Evolutionary conservation across 2,888 invertebrate species (phyloP), one percentile per base, ranked within the genome.

Genomic region (Acrobasis repandana): DNA sequence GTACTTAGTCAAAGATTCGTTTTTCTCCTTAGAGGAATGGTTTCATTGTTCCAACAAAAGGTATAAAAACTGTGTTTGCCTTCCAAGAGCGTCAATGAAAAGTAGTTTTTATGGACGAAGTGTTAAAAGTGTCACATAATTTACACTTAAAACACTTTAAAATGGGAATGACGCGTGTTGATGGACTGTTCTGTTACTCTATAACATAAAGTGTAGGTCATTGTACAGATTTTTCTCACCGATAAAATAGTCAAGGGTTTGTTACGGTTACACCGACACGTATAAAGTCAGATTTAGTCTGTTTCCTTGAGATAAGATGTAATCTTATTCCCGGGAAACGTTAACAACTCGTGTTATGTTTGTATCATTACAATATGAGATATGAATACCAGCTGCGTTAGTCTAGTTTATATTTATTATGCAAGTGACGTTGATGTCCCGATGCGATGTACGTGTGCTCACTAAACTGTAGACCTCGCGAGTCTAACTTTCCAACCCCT

Each of bases 171-270:
- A 52, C 34, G 20, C 14, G 4, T 10, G 38, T 43, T 20, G 43
- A 15, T n/a, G 9, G 16, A 58, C 49, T n/a, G 36, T 36, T 36
- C 20, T 20, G 38, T 36, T 36, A n/a, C n/a, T 28, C 20, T 49
- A 49, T 58, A 33, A 48, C 48, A 15, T 46, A 49, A 58, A 58
- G 11, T 51, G 48, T 16, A 50, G 50, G 38, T 16, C 58, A 49
- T 49, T 49, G 34, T 18, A 18, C 34, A 50, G 58, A 49, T 58
- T 20, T 74, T 58, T 58, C 58, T 49, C 58, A 58, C 49, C 34
- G 58, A 50, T 49, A 38, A 61, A 57, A 34, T 57, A 50, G 47
- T 18, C 47, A n/a, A 20, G 36, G 56, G 33, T 47, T 36, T 54
- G 46, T 60, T 47, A 36, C 36, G 54, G 60, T 33, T 52, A 52